Percentiles rank a stretch among this genome's conserved stretches.
These are phyloP conservation scores for Odontamblyopus lacepedii DNA, from an alignment of 2,797 vertebrate genomes.

Conservation along the genomic window DNA sequence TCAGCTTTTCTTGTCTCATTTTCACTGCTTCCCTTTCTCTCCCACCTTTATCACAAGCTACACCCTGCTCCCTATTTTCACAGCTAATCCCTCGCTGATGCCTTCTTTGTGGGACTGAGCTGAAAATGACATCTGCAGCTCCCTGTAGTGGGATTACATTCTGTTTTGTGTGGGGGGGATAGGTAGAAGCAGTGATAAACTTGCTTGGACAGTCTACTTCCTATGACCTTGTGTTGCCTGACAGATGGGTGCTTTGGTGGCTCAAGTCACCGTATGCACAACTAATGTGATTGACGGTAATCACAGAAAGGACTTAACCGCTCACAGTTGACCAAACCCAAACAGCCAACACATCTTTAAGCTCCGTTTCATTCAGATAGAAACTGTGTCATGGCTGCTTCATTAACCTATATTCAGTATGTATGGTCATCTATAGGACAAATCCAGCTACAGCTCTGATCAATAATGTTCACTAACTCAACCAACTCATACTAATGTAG, in stretches of 20 bases:
- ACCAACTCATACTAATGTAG: not conserved
- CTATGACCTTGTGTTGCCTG: conserved; percentile 52
- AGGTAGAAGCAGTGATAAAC: conserved; percentile 30
- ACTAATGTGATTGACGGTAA: conserved; percentile 59
- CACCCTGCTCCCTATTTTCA: conserved; percentile 27
- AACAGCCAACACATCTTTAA: conserved; percentile 21
- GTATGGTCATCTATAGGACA: not conserved
- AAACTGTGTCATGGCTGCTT: conserved; percentile 2
- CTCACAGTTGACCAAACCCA: conserved; percentile 25
- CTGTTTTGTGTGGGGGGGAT: conserved; percentile 21
- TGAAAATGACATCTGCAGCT: conserved; percentile 40
- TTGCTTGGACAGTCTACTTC: conserved; percentile 19
- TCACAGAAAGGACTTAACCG: conserved; percentile 52
- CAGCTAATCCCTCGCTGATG: conserved; percentile 27
- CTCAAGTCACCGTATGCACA: conserved; percentile 22
- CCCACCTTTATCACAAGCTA: conserved; percentile 16
- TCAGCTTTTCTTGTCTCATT: conserved; percentile 1
- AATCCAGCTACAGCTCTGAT: not conserved
- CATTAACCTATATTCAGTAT: not conserved
- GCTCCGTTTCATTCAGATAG: conserved; percentile 6
- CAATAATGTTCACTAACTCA: not conserved
- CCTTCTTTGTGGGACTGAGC: conserved; percentile 24
- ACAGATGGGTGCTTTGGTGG: conserved; percentile 16
- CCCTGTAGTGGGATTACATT: conserved; percentile 33
- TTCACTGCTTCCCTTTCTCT: not conserved